Conservation (phyloP, 2,113 vertebrate genomes). For the Takifugu bimaculatus region DNA sequence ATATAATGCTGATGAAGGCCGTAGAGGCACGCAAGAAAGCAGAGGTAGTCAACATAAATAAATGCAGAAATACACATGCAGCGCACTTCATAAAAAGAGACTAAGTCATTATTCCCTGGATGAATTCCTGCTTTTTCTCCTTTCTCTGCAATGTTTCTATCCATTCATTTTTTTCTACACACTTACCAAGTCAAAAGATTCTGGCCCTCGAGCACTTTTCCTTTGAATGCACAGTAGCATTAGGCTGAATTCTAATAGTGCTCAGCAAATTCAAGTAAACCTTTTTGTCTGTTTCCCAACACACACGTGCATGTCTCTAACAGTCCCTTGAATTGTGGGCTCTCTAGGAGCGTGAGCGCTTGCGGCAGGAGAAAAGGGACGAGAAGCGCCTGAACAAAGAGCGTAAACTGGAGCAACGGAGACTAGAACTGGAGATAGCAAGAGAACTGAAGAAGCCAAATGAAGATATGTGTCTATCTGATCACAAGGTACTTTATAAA, state of each 20-base stretch:
- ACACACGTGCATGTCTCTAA: constrained; percentile 43
- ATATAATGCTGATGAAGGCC: constrained; percentile 98
- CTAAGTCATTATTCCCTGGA: constrained; percentile 49
- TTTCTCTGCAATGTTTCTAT: constrained; percentile 36
- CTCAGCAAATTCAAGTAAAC: constrained; percentile 65
- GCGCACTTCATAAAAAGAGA: constrained; percentile 47
- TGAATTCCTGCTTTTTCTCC: constrained; percentile 42
- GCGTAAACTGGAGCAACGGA: constrained; percentile 90
- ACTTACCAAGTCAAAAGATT: constrained; percentile 68
- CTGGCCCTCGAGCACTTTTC: constrained; percentile 64
- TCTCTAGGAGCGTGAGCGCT: constrained; percentile 89
- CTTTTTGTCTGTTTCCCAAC: constrained; percentile 43
- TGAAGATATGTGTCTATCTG: constrained; percentile 98
- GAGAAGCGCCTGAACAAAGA: constrained; percentile 98
- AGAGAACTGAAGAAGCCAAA: constrained; percentile 97
- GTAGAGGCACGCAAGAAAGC: constrained; percentile 98
- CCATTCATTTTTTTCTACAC: constrained; percentile 46
- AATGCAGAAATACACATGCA: constrained; percentile 44
- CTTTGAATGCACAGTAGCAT: constrained; percentile 65
- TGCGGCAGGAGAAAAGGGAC: constrained; percentile 97
- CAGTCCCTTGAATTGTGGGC: constrained; percentile 50
- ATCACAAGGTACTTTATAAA: constrained; percentile 85
- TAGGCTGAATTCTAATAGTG: constrained; percentile 66
- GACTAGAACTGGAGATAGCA: constrained; percentile 94
- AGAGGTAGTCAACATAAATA: constrained; percentile 80